phyloP scores from a whole-genome alignment of 2,797 vertebrate genomes.

The Molossus molossus region DNA sequence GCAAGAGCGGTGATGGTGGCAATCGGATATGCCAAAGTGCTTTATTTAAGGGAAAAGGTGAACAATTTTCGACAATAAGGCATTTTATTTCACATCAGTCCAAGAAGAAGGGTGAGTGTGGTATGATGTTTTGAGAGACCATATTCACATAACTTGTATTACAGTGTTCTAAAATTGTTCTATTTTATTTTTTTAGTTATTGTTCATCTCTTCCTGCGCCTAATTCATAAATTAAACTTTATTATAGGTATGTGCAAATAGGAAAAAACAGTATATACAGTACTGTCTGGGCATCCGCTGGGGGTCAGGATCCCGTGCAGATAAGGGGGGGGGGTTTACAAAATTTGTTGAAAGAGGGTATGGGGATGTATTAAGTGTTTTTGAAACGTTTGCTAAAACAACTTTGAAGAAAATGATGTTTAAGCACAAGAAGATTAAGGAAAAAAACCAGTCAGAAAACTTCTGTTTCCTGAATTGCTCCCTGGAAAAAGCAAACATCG shows the following conservation, averaged over 20 bases:
- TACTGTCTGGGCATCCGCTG: background rate
- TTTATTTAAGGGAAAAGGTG: background rate
- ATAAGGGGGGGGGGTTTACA: background rate
- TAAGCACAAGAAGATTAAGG: conserved; percentile 8
- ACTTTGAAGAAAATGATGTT: conserved; percentile 31
- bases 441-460: background rate
- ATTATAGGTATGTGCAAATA: background rate
- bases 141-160: background rate
- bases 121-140: background rate
- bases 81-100: background rate
- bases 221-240: background rate
- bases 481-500: background rate
- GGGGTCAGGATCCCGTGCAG: background rate
- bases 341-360: background rate
- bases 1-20: background rate
- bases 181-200: background rate
- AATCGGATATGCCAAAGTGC: background rate
- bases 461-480: background rate
- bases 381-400: conserved; percentile 15
- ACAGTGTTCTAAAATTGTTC: background rate
- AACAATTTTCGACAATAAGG: background rate
- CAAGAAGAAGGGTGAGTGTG: background rate
- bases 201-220: background rate
- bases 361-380: background rate
- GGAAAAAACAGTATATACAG: background rate